Percentiles rank a stretch among this genome's conserved stretches.
These are phyloP conservation scores for Asarcornis scutulata DNA, from an alignment of 2,113 vertebrate genomes.

Conservation along the genomic window DNA sequence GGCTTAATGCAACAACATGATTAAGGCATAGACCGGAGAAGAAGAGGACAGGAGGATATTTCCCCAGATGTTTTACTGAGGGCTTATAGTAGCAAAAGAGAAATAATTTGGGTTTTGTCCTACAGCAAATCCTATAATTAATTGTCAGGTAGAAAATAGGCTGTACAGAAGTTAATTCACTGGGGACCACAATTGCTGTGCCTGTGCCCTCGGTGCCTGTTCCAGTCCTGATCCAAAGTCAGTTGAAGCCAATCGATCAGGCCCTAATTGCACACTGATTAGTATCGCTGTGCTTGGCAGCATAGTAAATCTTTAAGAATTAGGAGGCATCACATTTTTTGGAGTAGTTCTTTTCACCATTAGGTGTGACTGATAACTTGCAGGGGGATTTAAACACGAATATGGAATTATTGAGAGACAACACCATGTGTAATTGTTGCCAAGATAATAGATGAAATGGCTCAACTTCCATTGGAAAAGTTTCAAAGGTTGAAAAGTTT, in stretches of 20 bases:
- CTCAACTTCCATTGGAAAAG: conserved; percentile 65
- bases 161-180: conserved; percentile 48
- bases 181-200: neutral
- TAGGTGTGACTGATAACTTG: conserved; percentile 32
- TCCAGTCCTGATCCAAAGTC: conserved; percentile 63
- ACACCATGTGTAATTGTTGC: conserved; percentile 44
- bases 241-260: conserved; percentile 60
- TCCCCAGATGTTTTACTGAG: neutral
- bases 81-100: neutral
- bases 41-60: neutral
- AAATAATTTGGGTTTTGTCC: conserved; percentile 7
- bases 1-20: neutral
- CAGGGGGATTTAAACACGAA: conserved; percentile 54
- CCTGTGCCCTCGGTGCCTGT: conserved; percentile 36
- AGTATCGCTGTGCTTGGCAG: conserved; percentile 51
- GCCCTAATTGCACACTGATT: conserved; percentile 64
- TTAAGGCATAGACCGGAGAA: neutral
- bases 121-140: conserved; percentile 36
- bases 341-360: conserved; percentile 42
- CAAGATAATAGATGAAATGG: conserved; percentile 67
- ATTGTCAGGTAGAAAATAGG: conserved; percentile 53
- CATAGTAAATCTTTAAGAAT: conserved; percentile 62
- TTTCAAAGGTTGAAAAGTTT: conserved; percentile 75
- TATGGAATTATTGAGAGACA: conserved; percentile 23
- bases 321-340: conserved; percentile 42